A percentile compares a stretch with the other conserved stretches of the same genome.
phyloP scores from a whole-genome alignment of 1,140 invertebrate genomes.

The Habropoda laboriosa region DNA sequence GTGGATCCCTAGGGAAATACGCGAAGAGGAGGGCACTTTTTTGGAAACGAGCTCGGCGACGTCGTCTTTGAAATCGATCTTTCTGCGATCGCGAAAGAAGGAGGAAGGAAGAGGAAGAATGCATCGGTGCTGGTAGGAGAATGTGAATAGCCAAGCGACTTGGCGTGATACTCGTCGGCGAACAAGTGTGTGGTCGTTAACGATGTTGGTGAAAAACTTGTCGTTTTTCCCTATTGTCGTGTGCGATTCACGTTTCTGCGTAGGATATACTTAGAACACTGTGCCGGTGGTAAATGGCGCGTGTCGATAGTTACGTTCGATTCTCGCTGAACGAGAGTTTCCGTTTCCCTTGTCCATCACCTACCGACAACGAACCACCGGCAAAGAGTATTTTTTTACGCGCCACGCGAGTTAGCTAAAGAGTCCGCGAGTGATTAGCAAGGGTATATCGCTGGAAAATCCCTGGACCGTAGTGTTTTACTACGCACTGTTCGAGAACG shows the following conservation, averaged over 20 bases:
- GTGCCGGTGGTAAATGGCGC: conserved; percentile 56
- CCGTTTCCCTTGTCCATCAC: conserved; percentile 28
- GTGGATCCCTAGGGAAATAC: conserved; percentile 53
- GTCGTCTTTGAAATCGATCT: conserved; percentile 44
- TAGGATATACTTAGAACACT: neutral
- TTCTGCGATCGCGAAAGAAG: conserved; percentile 17
- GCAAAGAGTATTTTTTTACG: conserved; percentile 65
- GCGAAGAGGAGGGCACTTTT: conserved; percentile 31
- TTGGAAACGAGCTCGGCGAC: conserved; percentile 45
- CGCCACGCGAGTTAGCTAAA: neutral
- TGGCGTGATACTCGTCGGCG: conserved; percentile 26
- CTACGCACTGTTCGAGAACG: conserved; percentile 51
- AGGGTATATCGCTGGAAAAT: neutral
- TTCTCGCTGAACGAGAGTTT: conserved; percentile 40
- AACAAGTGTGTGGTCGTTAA: conserved; percentile 42
- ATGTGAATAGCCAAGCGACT: conserved; percentile 43
- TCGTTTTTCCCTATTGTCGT: conserved; percentile 16
- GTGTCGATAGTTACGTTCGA: conserved; percentile 58
- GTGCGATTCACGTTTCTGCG: neutral
- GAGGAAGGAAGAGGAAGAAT: neutral
- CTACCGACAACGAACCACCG: neutral
- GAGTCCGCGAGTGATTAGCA: neutral
- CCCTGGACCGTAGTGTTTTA: too few relatives aligned
- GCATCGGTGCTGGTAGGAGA: conserved; percentile 13
- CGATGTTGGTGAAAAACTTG: conserved; percentile 45